These are phyloP conservation scores for Falcunculus frontatus DNA, from an alignment of 2,113 vertebrate species.

Conservation along the genomic window DNA sequence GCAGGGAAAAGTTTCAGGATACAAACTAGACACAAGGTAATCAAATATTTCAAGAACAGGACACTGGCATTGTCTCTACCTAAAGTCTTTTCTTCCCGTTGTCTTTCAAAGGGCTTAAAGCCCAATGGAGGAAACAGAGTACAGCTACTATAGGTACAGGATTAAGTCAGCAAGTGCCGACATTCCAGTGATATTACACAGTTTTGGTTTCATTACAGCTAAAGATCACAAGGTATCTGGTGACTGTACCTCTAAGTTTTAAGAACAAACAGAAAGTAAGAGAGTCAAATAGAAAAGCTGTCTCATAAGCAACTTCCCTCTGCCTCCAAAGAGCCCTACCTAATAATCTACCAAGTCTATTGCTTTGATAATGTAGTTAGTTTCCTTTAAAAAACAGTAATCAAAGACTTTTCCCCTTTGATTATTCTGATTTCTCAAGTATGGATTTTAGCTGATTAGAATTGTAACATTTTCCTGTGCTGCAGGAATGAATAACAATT, in stretches of 20 bases:
- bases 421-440: not conserved
- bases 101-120: not conserved
- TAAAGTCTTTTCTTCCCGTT: not conserved
- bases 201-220: not conserved
- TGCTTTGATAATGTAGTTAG: not conserved
- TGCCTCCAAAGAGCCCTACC: not conserved
- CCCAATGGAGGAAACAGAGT: not conserved
- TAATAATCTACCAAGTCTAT: not conserved
- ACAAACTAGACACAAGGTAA: not conserved
- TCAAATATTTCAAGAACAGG: not conserved
- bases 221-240: not conserved
- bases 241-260: not conserved
- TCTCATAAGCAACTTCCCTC: not conserved
- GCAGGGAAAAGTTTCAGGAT: not conserved
- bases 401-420: not conserved
- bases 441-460: not conserved
- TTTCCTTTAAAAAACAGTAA: conserved; percentile 4
- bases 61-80: not conserved
- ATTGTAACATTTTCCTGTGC: not conserved
- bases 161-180: not conserved
- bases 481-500: not conserved
- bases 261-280: not conserved
- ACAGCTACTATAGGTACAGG: not conserved
- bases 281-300: not conserved
- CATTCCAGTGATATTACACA: not conserved